These are phyloP conservation scores for Melospiza georgiana DNA, from an alignment of 2,113 vertebrate genomes.

Conservation along the genomic window DNA sequence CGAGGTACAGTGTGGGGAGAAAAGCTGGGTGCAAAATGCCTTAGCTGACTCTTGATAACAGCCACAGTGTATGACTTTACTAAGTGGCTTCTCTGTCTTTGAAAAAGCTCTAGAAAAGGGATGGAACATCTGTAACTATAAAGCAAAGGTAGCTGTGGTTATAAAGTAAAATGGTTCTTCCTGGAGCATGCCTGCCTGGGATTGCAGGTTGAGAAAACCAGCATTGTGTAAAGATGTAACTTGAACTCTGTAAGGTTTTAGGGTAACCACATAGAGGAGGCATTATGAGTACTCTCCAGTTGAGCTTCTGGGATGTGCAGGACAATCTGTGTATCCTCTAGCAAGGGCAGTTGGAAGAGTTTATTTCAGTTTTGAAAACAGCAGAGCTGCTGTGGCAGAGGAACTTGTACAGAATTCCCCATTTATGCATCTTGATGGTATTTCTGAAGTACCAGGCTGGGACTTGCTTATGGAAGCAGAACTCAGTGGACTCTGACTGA, in stretches of 20 bases:
- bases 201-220: not conserved
- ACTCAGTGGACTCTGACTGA: not conserved
- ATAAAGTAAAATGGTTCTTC: not conserved
- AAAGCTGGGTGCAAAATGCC: not conserved
- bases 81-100: not conserved
- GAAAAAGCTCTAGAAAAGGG: not conserved
- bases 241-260: not conserved
- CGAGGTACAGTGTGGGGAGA: accelerated
- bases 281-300: not conserved
- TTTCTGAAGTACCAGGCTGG: not conserved
- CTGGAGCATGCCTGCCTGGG: not conserved
- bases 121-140: not conserved
- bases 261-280: not conserved
- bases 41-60: not conserved
- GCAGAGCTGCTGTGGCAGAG: not conserved
- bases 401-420: not conserved
- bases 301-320: not conserved
- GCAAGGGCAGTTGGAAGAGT: not conserved
- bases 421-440: not conserved
- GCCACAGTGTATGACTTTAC: accelerated
- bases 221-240: not conserved
- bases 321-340: not conserved
- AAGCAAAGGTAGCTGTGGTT: not conserved
- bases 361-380: not conserved
- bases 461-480: not conserved